A percentile compares a stretch with the other conserved stretches of the same genome.
phyloP scores from a whole-genome alignment of 2,888 invertebrate genomes.

The Tupiocoris notatus region DNA sequence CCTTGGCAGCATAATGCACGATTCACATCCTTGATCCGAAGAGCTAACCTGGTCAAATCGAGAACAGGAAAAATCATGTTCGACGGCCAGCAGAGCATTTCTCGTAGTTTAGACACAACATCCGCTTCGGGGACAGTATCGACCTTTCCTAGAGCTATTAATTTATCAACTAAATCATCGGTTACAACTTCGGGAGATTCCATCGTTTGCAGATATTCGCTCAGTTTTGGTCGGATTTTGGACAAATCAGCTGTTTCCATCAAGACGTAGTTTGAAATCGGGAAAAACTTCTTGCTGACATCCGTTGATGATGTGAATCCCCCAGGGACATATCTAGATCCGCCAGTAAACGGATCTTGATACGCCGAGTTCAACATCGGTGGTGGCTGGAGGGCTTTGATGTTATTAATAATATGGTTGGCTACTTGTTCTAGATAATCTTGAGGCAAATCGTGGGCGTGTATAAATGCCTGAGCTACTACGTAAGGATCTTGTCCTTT shows the following conservation, averaged over 20 bases:
- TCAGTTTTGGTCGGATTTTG: slow-evolving; percentile 31
- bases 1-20: slow-evolving; percentile 57
- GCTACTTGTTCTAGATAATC: slow-evolving; percentile 32
- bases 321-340: slow-evolving; percentile 29
- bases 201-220: slow-evolving; percentile 13
- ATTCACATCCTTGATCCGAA: slow-evolving; percentile 68
- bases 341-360: slow-evolving; percentile 37
- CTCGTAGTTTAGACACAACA: background rate
- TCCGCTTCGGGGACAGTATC: slow-evolving; percentile 1
- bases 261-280: slow-evolving; percentile 14
- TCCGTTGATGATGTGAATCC: background rate
- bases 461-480: slow-evolving; percentile 36
- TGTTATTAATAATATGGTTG: slow-evolving; percentile 25
- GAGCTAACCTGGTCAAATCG: slow-evolving; percentile 80
- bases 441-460: slow-evolving; percentile 21
- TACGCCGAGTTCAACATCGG: slow-evolving; percentile 16
- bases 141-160: slow-evolving; percentile 12
- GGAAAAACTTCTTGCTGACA: slow-evolving; percentile 22
- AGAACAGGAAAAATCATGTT: slow-evolving; percentile 65
- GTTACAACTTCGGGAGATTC: background rate
- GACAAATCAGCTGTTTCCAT: slow-evolving; percentile 31
- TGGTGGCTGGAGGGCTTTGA: background rate
- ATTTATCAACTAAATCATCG: background rate
- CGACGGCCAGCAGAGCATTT: slow-evolving; percentile 24
- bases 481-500: slow-evolving; percentile 87